Conservation (phyloP, 2,888 invertebrate genomes). For the Synanthedon formicaeformis region DNA sequence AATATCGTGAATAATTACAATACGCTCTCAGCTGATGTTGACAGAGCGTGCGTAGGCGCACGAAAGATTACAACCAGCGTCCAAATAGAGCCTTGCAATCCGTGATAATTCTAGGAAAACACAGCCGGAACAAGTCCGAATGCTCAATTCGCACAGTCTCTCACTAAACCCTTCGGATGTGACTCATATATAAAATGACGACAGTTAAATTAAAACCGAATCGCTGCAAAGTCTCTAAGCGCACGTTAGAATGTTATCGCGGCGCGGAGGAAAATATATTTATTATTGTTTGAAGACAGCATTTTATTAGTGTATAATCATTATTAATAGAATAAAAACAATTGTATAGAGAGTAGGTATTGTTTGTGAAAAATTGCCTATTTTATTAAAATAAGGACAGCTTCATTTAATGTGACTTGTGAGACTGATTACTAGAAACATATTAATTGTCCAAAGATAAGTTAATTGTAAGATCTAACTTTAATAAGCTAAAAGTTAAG, state of each 20-base stretch:
- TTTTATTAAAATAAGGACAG: not conserved
- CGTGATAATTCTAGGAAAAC: slow-evolving; percentile 18
- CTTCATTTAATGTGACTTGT: not conserved
- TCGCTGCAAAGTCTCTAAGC: slow-evolving; percentile 32
- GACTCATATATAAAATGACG: slow-evolving; percentile 65
- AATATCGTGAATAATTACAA: slow-evolving; percentile 33
- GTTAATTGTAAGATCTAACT: not conserved
- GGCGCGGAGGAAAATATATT: slow-evolving; percentile 34
- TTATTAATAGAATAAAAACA: too few species aligned
- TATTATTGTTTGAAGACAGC: not conserved
- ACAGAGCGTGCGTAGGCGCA: slow-evolving; percentile 25
- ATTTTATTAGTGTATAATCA: too few species aligned
- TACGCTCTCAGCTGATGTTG: slow-evolving; percentile 50
- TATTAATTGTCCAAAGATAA: not conserved
- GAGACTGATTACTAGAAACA: not conserved
- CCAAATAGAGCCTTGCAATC: not conserved
- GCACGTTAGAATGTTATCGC: slow-evolving; percentile 27
- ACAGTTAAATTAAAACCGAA: slow-evolving; percentile 64
- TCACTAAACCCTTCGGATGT: slow-evolving; percentile 28
- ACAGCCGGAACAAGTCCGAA: slow-evolving; percentile 29
- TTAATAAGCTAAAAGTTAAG: not conserved
- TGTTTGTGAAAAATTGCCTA: too few species aligned
- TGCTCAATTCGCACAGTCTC: slow-evolving; percentile 34
- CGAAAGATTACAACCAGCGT: slow-evolving; percentile 1
- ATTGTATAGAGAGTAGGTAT: too few species aligned